phyloP scores from a whole-genome alignment of 2,888 invertebrate species.

The Brenthis daphne region DNA sequence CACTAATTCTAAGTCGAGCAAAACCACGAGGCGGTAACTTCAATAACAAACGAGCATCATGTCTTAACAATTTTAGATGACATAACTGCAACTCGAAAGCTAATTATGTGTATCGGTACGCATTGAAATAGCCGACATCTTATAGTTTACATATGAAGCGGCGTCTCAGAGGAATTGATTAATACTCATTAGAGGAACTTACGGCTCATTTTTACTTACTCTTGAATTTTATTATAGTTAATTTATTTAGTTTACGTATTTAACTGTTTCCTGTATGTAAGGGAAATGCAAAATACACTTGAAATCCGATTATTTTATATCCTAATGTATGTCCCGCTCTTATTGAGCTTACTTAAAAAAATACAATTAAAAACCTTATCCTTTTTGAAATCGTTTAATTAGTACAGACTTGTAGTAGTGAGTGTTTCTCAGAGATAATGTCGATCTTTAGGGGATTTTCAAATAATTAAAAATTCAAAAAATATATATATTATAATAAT shows the following conservation, averaged over 20 bases:
- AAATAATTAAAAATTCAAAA: too few relatives aligned
- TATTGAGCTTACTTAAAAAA: too few relatives aligned
- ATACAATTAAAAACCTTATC: too few relatives aligned
- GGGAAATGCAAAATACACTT: too few relatives aligned
- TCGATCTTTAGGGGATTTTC: too few relatives aligned
- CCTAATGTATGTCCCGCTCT: too few relatives aligned
- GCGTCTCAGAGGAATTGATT: slow-evolving; percentile 59
- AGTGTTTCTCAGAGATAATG: too few relatives aligned
- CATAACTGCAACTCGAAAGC: slow-evolving; percentile 44
- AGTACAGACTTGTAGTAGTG: too few relatives aligned
- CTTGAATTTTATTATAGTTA: slow-evolving; percentile 6
- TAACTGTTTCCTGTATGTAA: neutral
- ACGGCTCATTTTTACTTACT: slow-evolving; percentile 33
- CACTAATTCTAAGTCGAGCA: neutral
- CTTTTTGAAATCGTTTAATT: too few relatives aligned
- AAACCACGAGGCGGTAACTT: neutral
- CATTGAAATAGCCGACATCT: slow-evolving; percentile 47
- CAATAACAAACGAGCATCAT: slow-evolving; percentile 1
- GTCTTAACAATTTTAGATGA: slow-evolving; percentile 13
- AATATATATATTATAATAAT: too few relatives aligned
- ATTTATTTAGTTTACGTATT: slow-evolving; percentile 1
- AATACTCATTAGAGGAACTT: slow-evolving; percentile 57
- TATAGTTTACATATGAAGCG: slow-evolving; percentile 53
- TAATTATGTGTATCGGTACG: slow-evolving; percentile 55
- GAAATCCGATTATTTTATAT: too few relatives aligned